These are phyloP conservation scores for Coptotermes formosanus DNA, from an alignment of 1,140 invertebrate species.

Conservation along the genomic window DNA sequence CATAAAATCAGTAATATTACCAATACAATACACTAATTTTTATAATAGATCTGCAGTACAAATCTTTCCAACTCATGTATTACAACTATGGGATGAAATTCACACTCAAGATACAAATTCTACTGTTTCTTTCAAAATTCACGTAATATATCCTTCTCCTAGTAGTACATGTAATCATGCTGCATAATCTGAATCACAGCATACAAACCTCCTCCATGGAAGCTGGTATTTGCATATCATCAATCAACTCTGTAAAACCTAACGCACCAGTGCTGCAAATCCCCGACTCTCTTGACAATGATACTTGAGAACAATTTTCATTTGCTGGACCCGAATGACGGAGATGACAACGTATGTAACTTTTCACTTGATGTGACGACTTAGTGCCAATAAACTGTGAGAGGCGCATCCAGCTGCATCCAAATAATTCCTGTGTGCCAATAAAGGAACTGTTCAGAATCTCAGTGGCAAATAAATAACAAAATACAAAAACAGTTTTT, in stretches of 20 bases:
- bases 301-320: slow-evolving; percentile 2
- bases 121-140: too few species aligned
- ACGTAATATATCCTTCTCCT: too few species aligned
- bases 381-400: slow-evolving; percentile 63
- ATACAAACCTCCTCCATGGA: slow-evolving; percentile 51
- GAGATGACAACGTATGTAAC: slow-evolving; percentile 45
- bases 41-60: too few species aligned
- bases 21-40: too few species aligned
- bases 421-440: slow-evolving; percentile 58
- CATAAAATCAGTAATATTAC: too few species aligned
- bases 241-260: slow-evolving; percentile 37
- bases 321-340: slow-evolving; percentile 31
- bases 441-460: slow-evolving; percentile 19
- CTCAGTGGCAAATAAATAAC: not conserved
- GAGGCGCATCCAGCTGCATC: slow-evolving; percentile 60
- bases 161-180: too few species aligned
- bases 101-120: too few species aligned
- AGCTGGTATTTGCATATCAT: slow-evolving; percentile 49
- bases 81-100: too few species aligned
- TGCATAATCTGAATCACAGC: not conserved
- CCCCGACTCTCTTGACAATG: slow-evolving; percentile 15
- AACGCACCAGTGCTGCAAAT: not conserved
- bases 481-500: not conserved
- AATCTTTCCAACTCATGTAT: too few species aligned
- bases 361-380: slow-evolving; percentile 59